These are phyloP conservation scores for Aythya baeri DNA, from an alignment of 2,113 vertebrate species.

Conservation along the genomic window DNA sequence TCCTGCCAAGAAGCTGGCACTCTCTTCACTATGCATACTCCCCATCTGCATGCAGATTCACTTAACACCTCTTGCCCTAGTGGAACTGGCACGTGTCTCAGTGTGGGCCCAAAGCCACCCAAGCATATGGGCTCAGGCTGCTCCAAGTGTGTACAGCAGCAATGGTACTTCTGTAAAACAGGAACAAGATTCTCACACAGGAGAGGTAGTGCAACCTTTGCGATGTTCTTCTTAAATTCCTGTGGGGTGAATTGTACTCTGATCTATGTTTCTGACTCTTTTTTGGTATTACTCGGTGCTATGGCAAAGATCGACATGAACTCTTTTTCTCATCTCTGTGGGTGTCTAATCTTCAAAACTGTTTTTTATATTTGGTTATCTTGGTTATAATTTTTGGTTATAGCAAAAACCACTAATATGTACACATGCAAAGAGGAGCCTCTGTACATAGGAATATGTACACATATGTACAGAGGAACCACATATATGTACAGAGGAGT, in stretches of 20 bases:
- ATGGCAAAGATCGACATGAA: neutral
- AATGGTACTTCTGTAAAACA: neutral
- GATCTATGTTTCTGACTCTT: neutral
- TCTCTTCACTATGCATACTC: neutral
- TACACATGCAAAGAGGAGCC: no score
- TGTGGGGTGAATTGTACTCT: neutral
- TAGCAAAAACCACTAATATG: no score
- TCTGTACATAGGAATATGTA: no score
- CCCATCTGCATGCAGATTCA: constrained; percentile 9
- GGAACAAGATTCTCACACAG: neutral
- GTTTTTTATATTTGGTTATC: neutral
- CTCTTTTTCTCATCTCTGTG: neutral
- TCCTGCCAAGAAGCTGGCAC: constrained; percentile 35
- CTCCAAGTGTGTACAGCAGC: neutral
- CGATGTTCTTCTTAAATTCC: neutral
- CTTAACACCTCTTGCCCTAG: constrained; percentile 11
- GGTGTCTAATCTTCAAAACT: neutral
- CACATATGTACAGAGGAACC: no score
- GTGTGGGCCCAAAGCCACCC: neutral
- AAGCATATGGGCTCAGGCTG: neutral
- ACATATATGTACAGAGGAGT: neutral
- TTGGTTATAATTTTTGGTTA: no score
- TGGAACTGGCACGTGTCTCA: neutral
- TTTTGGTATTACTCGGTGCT: neutral
- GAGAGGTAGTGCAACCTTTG: neutral